Evolutionary conservation across 1,140 invertebrate species (phyloP).

Genomic region (Aphelenchoides besseyi): DNA sequence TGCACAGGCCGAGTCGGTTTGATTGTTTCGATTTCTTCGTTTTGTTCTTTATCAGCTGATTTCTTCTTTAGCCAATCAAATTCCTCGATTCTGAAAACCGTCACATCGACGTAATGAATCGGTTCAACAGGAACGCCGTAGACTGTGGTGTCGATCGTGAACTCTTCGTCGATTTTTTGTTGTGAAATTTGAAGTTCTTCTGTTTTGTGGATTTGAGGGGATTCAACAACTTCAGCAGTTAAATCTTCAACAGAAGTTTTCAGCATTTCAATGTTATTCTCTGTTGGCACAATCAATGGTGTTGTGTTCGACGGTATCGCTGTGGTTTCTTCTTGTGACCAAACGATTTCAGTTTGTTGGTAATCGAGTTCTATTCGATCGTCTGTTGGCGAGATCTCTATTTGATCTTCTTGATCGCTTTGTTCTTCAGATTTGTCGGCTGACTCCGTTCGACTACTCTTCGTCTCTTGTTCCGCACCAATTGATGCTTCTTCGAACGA

Average conservation of each 20-base stretch:
- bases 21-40: background rate
- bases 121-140: background rate
- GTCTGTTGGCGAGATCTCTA: background rate
- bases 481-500: too few relatives aligned
- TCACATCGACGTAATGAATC: background rate
- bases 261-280: too few relatives aligned
- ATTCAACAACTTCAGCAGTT: slow-evolving; percentile 4
- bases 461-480: background rate
- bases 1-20: background rate
- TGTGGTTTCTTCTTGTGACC: too few relatives aligned
- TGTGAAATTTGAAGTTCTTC: background rate
- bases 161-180: background rate
- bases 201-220: background rate
- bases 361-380: background rate
- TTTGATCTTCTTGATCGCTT: background rate
- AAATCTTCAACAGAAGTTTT: too few relatives aligned
- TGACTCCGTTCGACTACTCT: background rate
- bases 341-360: background rate
- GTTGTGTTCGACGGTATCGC: too few relatives aligned
- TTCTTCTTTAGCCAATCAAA: background rate
- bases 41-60: background rate
- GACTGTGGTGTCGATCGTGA: background rate
- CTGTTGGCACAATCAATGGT: too few relatives aligned
- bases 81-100: background rate
- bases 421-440: background rate